Percentiles rank a stretch among this genome's conserved stretches.
phyloP scores from a whole-genome alignment of 2,888 invertebrate genomes.

The Orchesellides sinensis region DNA sequence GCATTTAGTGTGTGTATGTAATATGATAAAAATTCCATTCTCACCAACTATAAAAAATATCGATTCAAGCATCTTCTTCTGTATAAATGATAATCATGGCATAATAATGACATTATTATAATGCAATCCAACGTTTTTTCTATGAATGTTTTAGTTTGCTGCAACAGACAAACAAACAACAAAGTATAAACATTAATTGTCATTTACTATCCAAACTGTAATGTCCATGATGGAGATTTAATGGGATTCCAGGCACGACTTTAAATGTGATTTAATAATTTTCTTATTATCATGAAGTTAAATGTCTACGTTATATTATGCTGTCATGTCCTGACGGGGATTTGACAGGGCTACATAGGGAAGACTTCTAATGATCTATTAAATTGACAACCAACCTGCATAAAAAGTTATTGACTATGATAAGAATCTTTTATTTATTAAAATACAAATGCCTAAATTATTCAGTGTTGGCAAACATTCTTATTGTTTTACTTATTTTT shows the following conservation, averaged over 20 bases:
- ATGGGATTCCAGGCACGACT: constrained; percentile 17
- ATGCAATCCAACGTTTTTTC: neutral
- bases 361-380: no score
- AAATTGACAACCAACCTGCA: no score
- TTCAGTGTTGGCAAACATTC: neutral
- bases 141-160: no score
- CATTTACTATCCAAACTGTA: no score
- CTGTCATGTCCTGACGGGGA: neutral
- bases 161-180: no score
- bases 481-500: neutral
- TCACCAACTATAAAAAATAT: no score
- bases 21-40: neutral
- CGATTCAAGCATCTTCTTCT: neutral
- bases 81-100: no score
- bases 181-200: no score
- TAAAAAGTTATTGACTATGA: neutral
- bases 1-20: no score
- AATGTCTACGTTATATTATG: neutral
- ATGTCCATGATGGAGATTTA: no score
- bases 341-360: no score
- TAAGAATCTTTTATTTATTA: neutral
- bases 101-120: no score
- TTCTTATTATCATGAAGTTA: neutral
- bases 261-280: neutral
- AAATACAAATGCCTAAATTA: neutral